Conservation (phyloP, 2,888 invertebrate genomes). For the Erebia aethiops region DNA sequence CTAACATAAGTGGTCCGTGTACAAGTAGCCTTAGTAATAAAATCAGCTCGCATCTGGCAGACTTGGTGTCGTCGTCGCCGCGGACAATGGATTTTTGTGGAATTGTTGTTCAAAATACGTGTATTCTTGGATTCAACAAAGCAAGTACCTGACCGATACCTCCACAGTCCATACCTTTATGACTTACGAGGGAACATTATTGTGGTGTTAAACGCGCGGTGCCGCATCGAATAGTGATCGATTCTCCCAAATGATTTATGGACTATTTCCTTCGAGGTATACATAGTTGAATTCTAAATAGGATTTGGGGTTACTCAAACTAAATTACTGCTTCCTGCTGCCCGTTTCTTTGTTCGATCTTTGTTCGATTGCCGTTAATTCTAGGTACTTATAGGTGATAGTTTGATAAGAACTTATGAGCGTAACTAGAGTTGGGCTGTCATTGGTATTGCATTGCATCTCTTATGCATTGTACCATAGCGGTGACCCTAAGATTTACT, state of each 20-base stretch:
- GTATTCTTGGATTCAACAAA: conserved; percentile 8
- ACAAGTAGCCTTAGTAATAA: conserved; percentile 26
- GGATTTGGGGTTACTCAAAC: neutral
- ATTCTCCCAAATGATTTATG: conserved; percentile 3
- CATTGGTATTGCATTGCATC: no score
- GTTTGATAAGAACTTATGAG: no score
- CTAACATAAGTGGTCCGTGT: neutral
- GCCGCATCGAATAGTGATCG: neutral
- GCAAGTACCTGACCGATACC: conserved; percentile 1
- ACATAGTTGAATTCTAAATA: neutral
- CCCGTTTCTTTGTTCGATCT: no score
- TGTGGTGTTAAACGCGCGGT: neutral
- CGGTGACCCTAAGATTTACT: no score
- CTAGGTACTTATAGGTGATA: neutral
- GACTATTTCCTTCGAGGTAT: neutral
- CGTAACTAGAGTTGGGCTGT: no score
- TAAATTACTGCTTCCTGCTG: neutral
- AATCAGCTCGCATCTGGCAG: conserved; percentile 68
- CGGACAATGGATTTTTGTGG: conserved; percentile 53
- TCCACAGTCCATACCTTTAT: neutral
- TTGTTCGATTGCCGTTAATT: neutral
- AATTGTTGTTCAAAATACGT: conserved; percentile 21
- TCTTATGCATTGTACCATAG: no score
- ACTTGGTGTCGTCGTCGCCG: conserved; percentile 65
- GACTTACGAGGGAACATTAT: neutral